Conservation (phyloP, 2,888 invertebrate species). For the Ophion slaviceki region DNA sequence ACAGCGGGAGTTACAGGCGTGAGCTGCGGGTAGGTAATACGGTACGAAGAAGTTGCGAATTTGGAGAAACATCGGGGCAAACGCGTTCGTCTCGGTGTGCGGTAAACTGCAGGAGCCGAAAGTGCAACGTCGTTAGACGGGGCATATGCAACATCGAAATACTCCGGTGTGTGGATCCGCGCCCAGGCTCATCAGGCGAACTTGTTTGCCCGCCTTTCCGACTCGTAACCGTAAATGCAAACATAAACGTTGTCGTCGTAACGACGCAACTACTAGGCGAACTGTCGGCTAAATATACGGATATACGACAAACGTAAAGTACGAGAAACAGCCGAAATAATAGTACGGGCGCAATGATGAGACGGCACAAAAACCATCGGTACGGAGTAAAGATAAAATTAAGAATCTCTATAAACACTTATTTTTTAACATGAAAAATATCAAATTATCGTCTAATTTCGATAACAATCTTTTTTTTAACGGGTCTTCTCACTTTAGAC, state of each 20-base stretch:
- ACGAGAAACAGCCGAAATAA: slow-evolving; percentile 20
- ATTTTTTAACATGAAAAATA: too few species aligned
- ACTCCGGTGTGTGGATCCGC: slow-evolving; percentile 40
- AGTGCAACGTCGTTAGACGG: slow-evolving; percentile 42
- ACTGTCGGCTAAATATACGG: slow-evolving; percentile 21
- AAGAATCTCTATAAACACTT: neutral
- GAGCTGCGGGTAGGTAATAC: slow-evolving; percentile 5
- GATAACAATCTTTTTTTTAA: too few species aligned
- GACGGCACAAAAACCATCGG: neutral
- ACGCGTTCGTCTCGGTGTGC: slow-evolving; percentile 21
- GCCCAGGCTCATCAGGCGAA: slow-evolving; percentile 53
- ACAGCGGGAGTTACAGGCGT: neutral
- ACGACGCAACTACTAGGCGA: slow-evolving; percentile 56
- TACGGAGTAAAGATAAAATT: neutral
- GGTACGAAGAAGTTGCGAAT: slow-evolving; percentile 16
- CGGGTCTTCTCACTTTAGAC: too few species aligned
- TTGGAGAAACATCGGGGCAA: slow-evolving; percentile 24
- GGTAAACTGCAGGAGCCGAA: slow-evolving; percentile 40
- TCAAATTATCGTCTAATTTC: too few species aligned
- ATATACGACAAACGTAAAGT: slow-evolving; percentile 9
- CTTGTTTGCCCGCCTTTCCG: slow-evolving; percentile 66
- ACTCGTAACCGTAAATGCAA: slow-evolving; percentile 67
- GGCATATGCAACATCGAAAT: slow-evolving; percentile 41
- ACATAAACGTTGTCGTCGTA: slow-evolving; percentile 63
- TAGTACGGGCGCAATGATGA: neutral